Conservation (phyloP, 2,888 invertebrate genomes). For the Tenthredo scrophulariae region DNA sequence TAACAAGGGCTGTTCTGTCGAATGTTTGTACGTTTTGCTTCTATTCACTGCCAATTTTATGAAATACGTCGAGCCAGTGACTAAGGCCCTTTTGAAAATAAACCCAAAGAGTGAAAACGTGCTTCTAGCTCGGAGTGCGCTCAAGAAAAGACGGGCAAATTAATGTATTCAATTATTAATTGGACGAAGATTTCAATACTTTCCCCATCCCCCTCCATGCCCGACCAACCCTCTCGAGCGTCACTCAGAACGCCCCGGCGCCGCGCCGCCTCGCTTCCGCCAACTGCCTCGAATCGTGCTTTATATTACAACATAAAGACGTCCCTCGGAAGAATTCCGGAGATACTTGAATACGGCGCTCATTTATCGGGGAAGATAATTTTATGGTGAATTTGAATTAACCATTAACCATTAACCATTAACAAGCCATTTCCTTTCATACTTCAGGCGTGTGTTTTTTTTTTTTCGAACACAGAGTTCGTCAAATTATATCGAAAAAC, state of each 20-base stretch:
- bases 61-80: constrained; percentile 24
- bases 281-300: constrained; percentile 7
- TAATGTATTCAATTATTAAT: constrained; percentile 55
- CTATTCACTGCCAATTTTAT: neutral
- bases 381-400: constrained; percentile 17
- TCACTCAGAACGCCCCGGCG: neutral
- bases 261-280: neutral
- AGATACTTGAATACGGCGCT: neutral
- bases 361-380: constrained; percentile 26
- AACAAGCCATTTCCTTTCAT: constrained; percentile 16
- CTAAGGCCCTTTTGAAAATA: constrained; percentile 15
- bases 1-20: neutral
- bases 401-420: constrained; percentile 16
- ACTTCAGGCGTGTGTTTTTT: neutral
- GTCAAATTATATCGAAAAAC: neutral
- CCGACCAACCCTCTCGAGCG: constrained; percentile 10
- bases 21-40: neutral
- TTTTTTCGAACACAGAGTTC: neutral
- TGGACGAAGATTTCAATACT: constrained; percentile 48
- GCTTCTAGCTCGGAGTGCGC: constrained; percentile 7
- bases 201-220: neutral
- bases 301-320: constrained; percentile 29
- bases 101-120: neutral
- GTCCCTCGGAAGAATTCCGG: neutral
- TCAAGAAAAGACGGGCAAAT: constrained; percentile 50